Base-by-base conservation (phyloP, 2,888 invertebrate species). In the Hirudinaria manillensis region DNA sequence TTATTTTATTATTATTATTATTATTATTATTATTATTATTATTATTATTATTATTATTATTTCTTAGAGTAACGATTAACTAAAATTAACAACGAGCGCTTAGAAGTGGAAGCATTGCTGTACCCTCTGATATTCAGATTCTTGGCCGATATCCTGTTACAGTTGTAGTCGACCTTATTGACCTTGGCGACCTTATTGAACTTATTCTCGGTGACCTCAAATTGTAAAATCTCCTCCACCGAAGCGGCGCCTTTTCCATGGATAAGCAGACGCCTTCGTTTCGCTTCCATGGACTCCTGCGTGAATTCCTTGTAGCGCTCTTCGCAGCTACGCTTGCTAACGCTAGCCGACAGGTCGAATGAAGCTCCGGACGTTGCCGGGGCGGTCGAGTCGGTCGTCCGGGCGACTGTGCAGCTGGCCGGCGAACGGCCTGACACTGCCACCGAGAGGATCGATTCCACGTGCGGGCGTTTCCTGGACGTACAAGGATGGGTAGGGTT, bases 261-360 rank as follows among this genome's bases (percentile, higher is more conserved):
- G 1, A 45, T 1, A 10, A 68, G 34, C 16, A 68, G 36, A 16
- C 36, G 32, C n/a, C 66, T 13, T 27, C 32, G n/a, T 32, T 68
- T 68, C 16, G 6, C 68, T 68, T 68, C 34, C 32, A 68, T 24
- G 34, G 3, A 3, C 34, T 68, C 68, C 7, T 4, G 68, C 27
- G 4, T 68, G 36, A 68, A 68, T 24, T 68, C 68, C 32, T 68
- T 68, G 19, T 68, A 68, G 34, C 68, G 32, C 36, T 68, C 68
- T 6, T 68, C 68, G 36, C 68, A 68, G 34, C 68, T 68, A 4
- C 32, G 68, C 36, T 34, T 32, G 68, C 68, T 67, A 13, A 27
- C 56, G n/a, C 36, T 45, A 16, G 45, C 45, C 45, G 45, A 45
- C 45, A 45, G 45, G 45, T 45, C 45, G 10, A 45, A 6, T 1